A percentile compares a stretch with the other conserved stretches of the same genome.
Conservation (phyloP, 2,888 invertebrate species). For the Chloromyia formosa region DNA sequence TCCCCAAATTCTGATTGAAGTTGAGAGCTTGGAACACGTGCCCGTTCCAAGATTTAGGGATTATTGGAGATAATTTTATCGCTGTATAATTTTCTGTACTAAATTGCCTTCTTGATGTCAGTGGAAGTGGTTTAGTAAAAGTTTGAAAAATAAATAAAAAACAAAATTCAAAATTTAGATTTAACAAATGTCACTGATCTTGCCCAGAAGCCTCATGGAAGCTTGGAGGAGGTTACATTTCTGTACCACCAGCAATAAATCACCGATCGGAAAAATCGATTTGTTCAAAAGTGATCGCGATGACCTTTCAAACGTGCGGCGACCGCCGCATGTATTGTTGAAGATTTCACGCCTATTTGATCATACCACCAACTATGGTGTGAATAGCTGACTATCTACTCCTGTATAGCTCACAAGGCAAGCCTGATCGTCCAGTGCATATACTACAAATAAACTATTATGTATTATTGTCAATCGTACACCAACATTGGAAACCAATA, state of each 20-base stretch:
- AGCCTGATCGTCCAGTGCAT: neutral
- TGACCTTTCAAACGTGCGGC: constrained; percentile 34
- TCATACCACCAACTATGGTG: constrained; percentile 8
- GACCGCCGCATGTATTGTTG: constrained; percentile 5
- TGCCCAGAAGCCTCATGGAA: neutral
- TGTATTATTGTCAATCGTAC: neutral
- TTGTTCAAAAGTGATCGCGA: constrained; percentile 41
- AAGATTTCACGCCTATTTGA: constrained; percentile 39
- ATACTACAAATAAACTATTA: neutral
- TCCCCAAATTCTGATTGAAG: too few relatives aligned
- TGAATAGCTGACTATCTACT: constrained; percentile 1
- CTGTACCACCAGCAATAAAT: constrained; percentile 19
- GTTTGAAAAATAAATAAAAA: too few relatives aligned
- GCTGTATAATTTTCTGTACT: too few relatives aligned
- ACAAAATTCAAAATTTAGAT: too few relatives aligned
- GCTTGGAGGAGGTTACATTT: neutral
- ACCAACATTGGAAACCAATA: constrained; percentile 14
- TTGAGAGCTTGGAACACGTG: too few relatives aligned
- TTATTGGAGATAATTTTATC: too few relatives aligned
- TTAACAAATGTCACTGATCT: too few relatives aligned
- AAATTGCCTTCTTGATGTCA: too few relatives aligned
- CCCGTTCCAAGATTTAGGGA: too few relatives aligned
- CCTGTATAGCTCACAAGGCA: constrained; percentile 31
- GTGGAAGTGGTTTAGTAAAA: too few relatives aligned
- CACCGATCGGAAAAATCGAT: constrained; percentile 33